A percentile compares a stretch with the other conserved stretches of the same genome.
Evolutionary conservation across 2,797 vertebrate genomes (phyloP).

Genomic region (Podarcis siculus): DNA sequence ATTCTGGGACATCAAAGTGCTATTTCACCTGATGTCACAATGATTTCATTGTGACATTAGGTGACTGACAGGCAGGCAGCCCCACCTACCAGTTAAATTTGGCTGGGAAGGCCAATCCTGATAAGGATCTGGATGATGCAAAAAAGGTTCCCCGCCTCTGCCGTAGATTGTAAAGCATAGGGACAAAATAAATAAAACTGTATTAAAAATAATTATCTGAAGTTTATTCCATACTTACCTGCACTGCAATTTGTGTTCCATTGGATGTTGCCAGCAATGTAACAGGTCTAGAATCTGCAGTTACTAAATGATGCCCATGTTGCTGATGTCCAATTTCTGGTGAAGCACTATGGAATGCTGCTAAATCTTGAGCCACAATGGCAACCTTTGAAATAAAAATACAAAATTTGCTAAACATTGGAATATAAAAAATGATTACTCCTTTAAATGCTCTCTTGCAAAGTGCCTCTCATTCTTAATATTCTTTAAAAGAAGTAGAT

Average conservation of each 20-base stretch:
- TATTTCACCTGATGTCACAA: too few species aligned
- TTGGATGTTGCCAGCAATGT: slow-evolving; percentile 97
- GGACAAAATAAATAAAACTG: not conserved
- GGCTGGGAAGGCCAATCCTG: too few species aligned
- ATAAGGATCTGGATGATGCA: too few species aligned
- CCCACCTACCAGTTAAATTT: too few species aligned
- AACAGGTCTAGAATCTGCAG: slow-evolving; percentile 88
- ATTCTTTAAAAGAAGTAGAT: not conserved
- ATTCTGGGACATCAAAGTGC: too few species aligned
- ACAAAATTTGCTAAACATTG: slow-evolving; percentile 21
- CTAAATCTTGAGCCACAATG: slow-evolving; percentile 96
- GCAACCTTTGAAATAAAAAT: slow-evolving; percentile 86
- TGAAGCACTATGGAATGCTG: slow-evolving; percentile 91
- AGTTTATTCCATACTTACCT: slow-evolving; percentile 79
- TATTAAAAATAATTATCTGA: not conserved
- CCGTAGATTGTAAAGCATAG: not conserved
- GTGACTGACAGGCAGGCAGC: too few species aligned
- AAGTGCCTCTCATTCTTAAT: not conserved
- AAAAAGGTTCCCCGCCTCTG: not conserved
- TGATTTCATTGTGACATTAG: too few species aligned
- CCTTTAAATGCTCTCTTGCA: not conserved
- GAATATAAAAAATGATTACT: slow-evolving; percentile 1
- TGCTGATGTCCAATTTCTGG: slow-evolving; percentile 90
- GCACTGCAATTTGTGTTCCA: slow-evolving; percentile 98
- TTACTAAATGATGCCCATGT: slow-evolving; percentile 84